These are phyloP conservation scores for Drymonia ruficornis DNA, from an alignment of 2,888 invertebrate genomes.

Conservation along the genomic window DNA sequence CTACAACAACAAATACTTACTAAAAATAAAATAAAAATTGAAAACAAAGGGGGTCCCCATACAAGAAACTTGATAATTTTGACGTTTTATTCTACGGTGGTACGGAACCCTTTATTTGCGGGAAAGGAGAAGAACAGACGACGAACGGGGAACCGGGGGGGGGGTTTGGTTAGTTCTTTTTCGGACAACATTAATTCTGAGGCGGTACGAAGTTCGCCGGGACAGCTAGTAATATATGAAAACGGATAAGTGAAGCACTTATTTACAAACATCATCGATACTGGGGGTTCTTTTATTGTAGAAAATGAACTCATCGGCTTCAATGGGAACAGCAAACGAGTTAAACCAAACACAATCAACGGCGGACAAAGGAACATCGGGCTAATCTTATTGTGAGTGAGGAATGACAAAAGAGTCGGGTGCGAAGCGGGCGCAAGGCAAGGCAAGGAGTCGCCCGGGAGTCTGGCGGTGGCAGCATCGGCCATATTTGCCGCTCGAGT, in stretches of 20 bases:
- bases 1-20: too few species aligned
- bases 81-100: too few species aligned
- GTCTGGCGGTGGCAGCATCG: slow-evolving; percentile 73
- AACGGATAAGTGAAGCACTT: slow-evolving; percentile 29
- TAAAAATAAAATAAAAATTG: too few species aligned
- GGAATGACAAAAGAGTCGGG: slow-evolving; percentile 56
- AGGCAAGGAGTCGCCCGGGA: slow-evolving; percentile 66
- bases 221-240: slow-evolving; percentile 3
- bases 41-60: too few species aligned
- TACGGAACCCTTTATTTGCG: too few species aligned
- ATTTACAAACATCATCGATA: slow-evolving; percentile 14
- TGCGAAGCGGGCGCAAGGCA: slow-evolving; percentile 45
- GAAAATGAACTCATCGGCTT: slow-evolving; percentile 34
- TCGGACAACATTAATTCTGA: too few species aligned
- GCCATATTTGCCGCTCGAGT: slow-evolving; percentile 79
- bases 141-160: too few species aligned
- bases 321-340: slow-evolving; percentile 62
- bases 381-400: slow-evolving; percentile 74
- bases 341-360: slow-evolving; percentile 72
- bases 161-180: too few species aligned
- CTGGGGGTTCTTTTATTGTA: slow-evolving; percentile 32
- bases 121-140: too few species aligned
- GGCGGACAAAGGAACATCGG: slow-evolving; percentile 67
- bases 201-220: too few species aligned
- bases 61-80: too few species aligned